A percentile compares a stretch with the other conserved stretches of the same genome.
Conservation (phyloP, 2,113 vertebrate species). For the Caretta caretta region DNA sequence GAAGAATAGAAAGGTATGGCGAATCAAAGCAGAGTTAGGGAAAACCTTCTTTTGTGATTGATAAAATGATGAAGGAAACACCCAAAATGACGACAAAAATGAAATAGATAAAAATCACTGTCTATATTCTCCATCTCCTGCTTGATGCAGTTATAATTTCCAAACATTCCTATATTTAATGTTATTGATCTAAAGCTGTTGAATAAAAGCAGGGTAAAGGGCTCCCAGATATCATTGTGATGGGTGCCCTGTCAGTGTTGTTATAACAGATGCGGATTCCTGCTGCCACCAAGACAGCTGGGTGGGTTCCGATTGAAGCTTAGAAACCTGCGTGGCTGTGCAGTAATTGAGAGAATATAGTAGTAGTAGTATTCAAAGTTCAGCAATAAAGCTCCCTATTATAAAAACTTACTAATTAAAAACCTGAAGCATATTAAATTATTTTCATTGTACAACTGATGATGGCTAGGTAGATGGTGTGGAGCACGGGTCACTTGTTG, state of each 20-base stretch:
- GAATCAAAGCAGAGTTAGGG: not conserved
- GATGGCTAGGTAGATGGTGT: too few relatives aligned
- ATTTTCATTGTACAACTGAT: not conserved
- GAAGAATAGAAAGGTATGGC: not conserved
- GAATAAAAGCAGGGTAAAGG: not conserved
- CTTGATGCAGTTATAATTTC: not conserved
- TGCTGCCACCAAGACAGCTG: fast-evolving
- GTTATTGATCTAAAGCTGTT: not conserved
- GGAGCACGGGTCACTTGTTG: too few relatives aligned
- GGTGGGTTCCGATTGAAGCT: not conserved
- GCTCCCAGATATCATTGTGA: fast-evolving
- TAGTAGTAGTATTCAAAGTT: fast-evolving
- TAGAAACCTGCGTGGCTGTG: fast-evolving
- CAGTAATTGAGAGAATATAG: not conserved
- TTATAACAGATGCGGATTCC: fast-evolving
- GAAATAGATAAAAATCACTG: not conserved
- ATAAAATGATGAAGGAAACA: not conserved
- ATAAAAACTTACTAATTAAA: fast-evolving
- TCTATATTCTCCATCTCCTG: not conserved
- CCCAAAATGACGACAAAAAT: not conserved
- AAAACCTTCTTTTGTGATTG: not conserved
- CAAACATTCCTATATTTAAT: not conserved
- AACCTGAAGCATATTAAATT: not conserved
- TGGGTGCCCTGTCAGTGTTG: fast-evolving
- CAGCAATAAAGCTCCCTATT: fast-evolving